Percentiles rank a stretch among this genome's conserved stretches.
Evolutionary conservation across 2,113 vertebrate species (phyloP).

Genomic region (Lucifuga dentata): DNA sequence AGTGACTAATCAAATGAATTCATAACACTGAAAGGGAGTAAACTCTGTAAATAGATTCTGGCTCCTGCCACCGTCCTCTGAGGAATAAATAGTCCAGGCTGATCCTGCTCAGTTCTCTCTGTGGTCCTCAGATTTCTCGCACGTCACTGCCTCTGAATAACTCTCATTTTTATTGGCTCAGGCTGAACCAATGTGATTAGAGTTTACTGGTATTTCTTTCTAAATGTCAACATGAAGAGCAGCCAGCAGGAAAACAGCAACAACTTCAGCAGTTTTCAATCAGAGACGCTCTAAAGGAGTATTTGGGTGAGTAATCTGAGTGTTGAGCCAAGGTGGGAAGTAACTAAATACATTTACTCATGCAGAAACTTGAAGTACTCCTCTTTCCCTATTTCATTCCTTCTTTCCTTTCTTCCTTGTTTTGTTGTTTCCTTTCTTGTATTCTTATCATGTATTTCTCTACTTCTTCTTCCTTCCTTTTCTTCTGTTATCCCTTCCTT

Average conservation of each 20-base stretch:
- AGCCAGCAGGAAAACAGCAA: constrained; percentile 5
- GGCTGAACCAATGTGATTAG: constrained; percentile 6
- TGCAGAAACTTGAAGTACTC: too few relatives aligned
- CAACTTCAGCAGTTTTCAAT: constrained; percentile 2
- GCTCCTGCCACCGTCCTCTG: constrained; percentile 55
- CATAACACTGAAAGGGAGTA: too few relatives aligned
- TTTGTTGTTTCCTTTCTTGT: too few relatives aligned
- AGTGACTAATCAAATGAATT: too few relatives aligned
- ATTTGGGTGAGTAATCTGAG: constrained; percentile 19
- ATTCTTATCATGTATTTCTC: too few relatives aligned
- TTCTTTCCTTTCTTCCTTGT: too few relatives aligned
- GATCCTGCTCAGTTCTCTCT: constrained; percentile 47
- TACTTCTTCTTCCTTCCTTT: too few relatives aligned
- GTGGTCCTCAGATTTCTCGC: constrained; percentile 71
- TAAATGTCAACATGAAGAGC: constrained; percentile 16
- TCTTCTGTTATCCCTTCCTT: too few relatives aligned
- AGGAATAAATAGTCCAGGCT: constrained; percentile 68
- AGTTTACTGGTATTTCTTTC: constrained; percentile 10
- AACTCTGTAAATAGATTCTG: constrained; percentile 15
- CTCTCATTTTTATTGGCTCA: constrained; percentile 47
- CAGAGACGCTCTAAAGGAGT: constrained; percentile 13
- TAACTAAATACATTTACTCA: too few relatives aligned
- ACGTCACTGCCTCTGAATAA: constrained; percentile 47
- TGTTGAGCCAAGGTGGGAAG: constrained; percentile 10
- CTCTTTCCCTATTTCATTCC: too few relatives aligned